phyloP scores from a whole-genome alignment of 1,140 invertebrate genomes.

The Heliconius hermathena region DNA sequence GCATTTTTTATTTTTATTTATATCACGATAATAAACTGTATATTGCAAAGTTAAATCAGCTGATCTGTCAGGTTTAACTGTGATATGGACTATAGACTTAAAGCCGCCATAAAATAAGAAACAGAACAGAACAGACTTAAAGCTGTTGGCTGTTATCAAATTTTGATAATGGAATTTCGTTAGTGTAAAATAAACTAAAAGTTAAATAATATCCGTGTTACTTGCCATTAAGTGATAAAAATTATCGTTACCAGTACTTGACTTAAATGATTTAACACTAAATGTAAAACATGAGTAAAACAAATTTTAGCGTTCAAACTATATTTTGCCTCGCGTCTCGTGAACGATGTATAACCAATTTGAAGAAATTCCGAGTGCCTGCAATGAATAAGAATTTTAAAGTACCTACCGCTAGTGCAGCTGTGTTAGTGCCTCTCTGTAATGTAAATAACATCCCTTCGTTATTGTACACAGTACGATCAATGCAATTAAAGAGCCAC shows the following conservation, averaged over 20 bases:
- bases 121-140: too few species aligned
- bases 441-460: slow-evolving; percentile 86
- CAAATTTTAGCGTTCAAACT: slow-evolving; percentile 49
- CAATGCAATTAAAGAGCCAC: slow-evolving; percentile 86
- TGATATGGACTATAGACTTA: background rate
- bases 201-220: background rate
- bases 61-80: background rate
- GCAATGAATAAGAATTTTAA: background rate
- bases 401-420: slow-evolving; percentile 46
- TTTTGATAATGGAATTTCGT: background rate
- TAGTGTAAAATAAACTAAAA: background rate
- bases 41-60: background rate
- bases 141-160: background rate
- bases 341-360: slow-evolving; percentile 61
- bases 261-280: background rate
- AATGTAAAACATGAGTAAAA: slow-evolving; percentile 28
- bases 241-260: background rate
- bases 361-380: slow-evolving; percentile 54
- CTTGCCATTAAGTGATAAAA: background rate
- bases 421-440: slow-evolving; percentile 89
- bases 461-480: slow-evolving; percentile 92
- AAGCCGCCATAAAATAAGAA: too few species aligned
- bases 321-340: slow-evolving; percentile 60
- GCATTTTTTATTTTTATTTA: too few species aligned
- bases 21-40: too few species aligned